A percentile compares a stretch with the other conserved stretches of the same genome.
These are phyloP conservation scores for Eupithecia insigniata DNA, from an alignment of 2,888 invertebrate genomes.

Conservation along the genomic window DNA sequence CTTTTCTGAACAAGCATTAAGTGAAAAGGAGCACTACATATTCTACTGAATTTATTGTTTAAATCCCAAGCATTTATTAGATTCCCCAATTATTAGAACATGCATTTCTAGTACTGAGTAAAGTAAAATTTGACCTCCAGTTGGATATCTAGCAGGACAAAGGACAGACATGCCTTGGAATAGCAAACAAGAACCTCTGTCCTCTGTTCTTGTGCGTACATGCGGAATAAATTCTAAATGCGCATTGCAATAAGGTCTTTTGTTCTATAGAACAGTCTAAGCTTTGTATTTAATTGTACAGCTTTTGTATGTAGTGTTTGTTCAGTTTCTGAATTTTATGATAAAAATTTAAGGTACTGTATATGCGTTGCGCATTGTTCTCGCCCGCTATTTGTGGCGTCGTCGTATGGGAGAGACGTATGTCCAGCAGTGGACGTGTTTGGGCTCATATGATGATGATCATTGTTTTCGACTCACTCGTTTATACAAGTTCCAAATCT, in stretches of 20 bases:
- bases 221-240: conserved; percentile 29
- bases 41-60: neutral
- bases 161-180: conserved; percentile 19
- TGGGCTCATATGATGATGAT: too few species aligned
- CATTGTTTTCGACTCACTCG: too few species aligned
- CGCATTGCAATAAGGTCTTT: conserved; percentile 31
- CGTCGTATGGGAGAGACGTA: too few species aligned
- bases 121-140: conserved; percentile 2
- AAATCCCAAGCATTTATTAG: too few species aligned
- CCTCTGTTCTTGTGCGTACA: conserved; percentile 29
- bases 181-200: conserved; percentile 19
- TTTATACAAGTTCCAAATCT: neutral
- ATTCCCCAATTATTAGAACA: neutral
- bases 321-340: neutral
- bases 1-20: neutral
- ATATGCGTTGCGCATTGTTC: neutral
- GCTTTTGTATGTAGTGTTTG: neutral
- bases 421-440: too few species aligned
- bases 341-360: neutral
- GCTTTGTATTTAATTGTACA: conserved; percentile 16
- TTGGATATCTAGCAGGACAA: conserved; percentile 14
- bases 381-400: too few species aligned
- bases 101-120: neutral
- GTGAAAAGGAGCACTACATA: neutral
- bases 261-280: conserved; percentile 29